Evolutionary conservation across 2,797 vertebrate species (phyloP).

Genomic region (Leucoraja ocellata): DNA sequence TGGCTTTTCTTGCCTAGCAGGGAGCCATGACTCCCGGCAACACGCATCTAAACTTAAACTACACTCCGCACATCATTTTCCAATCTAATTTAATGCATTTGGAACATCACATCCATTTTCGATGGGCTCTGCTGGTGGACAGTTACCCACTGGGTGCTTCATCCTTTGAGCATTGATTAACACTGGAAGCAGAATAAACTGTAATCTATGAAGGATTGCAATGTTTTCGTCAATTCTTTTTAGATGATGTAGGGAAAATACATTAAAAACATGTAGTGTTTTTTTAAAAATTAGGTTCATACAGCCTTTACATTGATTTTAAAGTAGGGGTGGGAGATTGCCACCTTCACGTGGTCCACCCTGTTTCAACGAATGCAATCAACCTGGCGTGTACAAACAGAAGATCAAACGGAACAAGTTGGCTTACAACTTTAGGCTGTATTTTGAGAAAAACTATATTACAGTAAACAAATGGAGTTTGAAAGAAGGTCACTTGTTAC

Average conservation of each 20-base stretch:
- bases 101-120: neutral
- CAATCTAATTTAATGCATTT: neutral
- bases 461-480: no score
- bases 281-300: neutral
- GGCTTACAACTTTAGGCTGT: no score
- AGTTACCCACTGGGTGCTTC: neutral
- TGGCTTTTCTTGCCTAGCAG: neutral
- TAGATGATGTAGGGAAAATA: neutral
- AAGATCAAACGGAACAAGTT: no score
- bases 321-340: no score
- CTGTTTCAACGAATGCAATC: no score
- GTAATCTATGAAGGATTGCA: neutral
- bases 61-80: neutral
- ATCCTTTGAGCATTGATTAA: neutral
- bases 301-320: neutral
- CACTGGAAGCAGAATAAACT: neutral
- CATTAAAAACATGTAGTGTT: neutral
- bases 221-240: neutral
- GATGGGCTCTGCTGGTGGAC: neutral
- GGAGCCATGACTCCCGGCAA: neutral
- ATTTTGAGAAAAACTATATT: slow-evolving; percentile 6
- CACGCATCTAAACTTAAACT: neutral
- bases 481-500: neutral
- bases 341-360: no score
- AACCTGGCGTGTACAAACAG: no score